Conservation (phyloP, 2,113 vertebrate species). For the Gasterosteus nipponicus region DNA sequence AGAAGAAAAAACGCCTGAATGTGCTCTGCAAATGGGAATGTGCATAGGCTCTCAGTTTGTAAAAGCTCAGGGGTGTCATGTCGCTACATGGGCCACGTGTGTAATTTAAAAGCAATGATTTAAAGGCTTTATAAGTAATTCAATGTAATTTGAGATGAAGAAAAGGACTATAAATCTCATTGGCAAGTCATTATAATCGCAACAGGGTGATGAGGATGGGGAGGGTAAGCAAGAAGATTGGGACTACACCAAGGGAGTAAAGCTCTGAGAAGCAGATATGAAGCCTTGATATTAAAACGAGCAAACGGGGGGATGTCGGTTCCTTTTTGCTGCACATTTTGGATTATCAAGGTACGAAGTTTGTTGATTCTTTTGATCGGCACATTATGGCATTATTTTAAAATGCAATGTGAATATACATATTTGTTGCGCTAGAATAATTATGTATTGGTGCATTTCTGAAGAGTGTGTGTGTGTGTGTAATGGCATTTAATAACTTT, state of each 20-base stretch:
- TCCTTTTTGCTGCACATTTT: conserved; percentile 3
- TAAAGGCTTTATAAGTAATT: conserved; percentile 55
- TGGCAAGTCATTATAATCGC: conserved; percentile 43
- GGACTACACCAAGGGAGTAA: background rate
- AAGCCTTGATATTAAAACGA: background rate
- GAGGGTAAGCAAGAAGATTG: conserved; percentile 2
- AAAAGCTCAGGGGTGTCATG: conserved; percentile 23
- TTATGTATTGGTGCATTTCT: background rate
- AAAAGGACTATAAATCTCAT: conserved; percentile 41
- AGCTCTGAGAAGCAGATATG: background rate
- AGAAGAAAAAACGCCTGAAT: no score
- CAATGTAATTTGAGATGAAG: conserved; percentile 45
- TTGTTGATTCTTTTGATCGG: background rate
- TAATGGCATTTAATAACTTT: background rate
- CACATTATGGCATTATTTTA: background rate
- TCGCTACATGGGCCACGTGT: conserved; percentile 28
- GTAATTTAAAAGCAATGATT: conserved; percentile 47
- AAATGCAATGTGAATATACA: background rate
- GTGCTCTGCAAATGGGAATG: no score
- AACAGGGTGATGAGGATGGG: background rate
- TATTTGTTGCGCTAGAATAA: background rate
- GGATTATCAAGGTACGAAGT: background rate
- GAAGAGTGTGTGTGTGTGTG: background rate
- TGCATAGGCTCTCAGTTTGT: conserved; percentile 2
- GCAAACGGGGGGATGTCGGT: background rate